A percentile compares a stretch with the other conserved stretches of the same genome.
These are phyloP conservation scores for Pagrus major DNA, from an alignment of 2,113 vertebrate species.

Conservation along the genomic window DNA sequence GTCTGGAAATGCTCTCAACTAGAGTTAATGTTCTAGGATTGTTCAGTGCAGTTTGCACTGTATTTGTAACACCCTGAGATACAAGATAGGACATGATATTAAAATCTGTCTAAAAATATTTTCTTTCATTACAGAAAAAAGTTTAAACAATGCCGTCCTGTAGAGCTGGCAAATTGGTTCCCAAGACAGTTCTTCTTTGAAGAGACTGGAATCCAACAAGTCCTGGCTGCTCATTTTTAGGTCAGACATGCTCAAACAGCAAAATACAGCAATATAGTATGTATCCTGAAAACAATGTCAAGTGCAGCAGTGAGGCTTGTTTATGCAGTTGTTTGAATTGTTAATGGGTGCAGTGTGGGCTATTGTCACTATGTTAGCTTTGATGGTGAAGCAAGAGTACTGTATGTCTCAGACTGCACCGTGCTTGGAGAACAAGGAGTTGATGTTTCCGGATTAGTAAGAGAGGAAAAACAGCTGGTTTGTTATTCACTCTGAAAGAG, in stretches of 20 bases:
- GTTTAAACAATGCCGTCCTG: slow-evolving; percentile 68
- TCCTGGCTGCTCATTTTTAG: slow-evolving; percentile 74
- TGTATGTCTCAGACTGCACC: slow-evolving; percentile 23
- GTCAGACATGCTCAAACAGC: slow-evolving; percentile 62
- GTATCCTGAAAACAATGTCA: slow-evolving; percentile 59
- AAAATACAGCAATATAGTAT: slow-evolving; percentile 60
- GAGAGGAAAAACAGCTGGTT: slow-evolving; percentile 50
- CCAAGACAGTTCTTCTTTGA: slow-evolving; percentile 78
- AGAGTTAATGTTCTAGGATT: background rate
- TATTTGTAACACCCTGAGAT: slow-evolving; percentile 29
- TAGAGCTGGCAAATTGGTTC: slow-evolving; percentile 79
- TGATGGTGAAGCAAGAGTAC: slow-evolving; percentile 44
- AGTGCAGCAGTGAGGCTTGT: slow-evolving; percentile 51
- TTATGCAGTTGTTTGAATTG: slow-evolving; percentile 67
- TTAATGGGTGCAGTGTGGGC: slow-evolving; percentile 56
- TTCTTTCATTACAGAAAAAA: slow-evolving; percentile 64
- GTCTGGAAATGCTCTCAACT: slow-evolving; percentile 23
- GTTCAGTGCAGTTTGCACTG: slow-evolving; percentile 3
- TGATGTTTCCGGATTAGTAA: slow-evolving; percentile 25
- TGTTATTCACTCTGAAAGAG: slow-evolving; percentile 53
- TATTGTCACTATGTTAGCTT: slow-evolving; percentile 54
- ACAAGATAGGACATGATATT: slow-evolving; percentile 37
- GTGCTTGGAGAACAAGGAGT: slow-evolving; percentile 40
- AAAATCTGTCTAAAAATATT: slow-evolving; percentile 71
- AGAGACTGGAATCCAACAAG: slow-evolving; percentile 76